A percentile compares a stretch with the other conserved stretches of the same genome.
phyloP scores from a whole-genome alignment of 2,797 vertebrate species.

The Arctocebus calabarensis region DNA sequence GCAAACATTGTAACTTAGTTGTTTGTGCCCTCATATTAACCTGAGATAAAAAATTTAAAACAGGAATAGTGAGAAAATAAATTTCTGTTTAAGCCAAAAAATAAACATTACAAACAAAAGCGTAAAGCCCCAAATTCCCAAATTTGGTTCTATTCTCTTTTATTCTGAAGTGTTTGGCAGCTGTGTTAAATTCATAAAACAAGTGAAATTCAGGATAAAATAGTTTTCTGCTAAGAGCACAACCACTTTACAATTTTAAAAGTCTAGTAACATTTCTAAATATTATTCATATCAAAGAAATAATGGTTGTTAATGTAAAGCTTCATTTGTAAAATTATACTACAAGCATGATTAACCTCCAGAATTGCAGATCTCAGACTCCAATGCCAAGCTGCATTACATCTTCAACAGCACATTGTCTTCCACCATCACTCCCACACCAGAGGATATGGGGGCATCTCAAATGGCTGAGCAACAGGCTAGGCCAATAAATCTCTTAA shows the following conservation, averaged over 20 bases:
- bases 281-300: conserved; percentile 91
- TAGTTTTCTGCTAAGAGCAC: conserved; percentile 91
- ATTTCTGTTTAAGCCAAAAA: too few relatives aligned
- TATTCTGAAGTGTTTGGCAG: conserved; percentile 89
- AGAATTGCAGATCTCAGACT: conserved; percentile 95
- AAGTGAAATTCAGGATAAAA: conserved; percentile 91
- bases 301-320: conserved; percentile 95
- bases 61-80: too few relatives aligned
- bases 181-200: conserved; percentile 90
- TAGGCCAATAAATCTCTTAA: conserved; percentile 99
- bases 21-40: too few relatives aligned
- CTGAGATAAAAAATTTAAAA: too few relatives aligned
- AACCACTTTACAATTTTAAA: conserved; percentile 92
- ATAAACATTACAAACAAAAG: conserved; percentile 34
- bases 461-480: conserved; percentile 98
- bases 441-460: conserved; percentile 99
- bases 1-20: too few relatives aligned
- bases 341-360: conserved; percentile 93
- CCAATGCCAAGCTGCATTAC: conserved; percentile 98
- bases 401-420: conserved; percentile 93
- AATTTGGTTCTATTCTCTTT: conserved; percentile 90
- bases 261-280: conserved; percentile 91
- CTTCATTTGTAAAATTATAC: conserved; percentile 95
- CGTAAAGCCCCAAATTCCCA: conserved; percentile 83
- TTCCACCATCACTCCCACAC: conserved; percentile 95